These are phyloP conservation scores for Tenodera sinensis DNA, from an alignment of 2,888 invertebrate species.

Conservation along the genomic window DNA sequence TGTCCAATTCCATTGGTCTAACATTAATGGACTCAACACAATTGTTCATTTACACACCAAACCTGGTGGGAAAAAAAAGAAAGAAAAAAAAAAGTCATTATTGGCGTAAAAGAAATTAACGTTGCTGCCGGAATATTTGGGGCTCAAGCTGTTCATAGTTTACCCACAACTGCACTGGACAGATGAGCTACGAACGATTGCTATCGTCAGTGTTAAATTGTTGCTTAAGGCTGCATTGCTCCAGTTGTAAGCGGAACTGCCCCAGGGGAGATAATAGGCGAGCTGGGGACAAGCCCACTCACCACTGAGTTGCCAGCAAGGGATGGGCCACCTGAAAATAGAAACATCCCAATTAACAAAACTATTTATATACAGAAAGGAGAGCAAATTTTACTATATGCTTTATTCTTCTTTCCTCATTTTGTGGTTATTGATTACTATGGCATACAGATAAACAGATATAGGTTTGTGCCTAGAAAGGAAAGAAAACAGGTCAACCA, in stretches of 20 bases:
- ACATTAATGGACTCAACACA: slow-evolving; percentile 15
- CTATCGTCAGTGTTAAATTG: slow-evolving; percentile 25
- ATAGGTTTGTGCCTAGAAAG: too few relatives aligned
- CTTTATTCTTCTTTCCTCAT: too few relatives aligned
- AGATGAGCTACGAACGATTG: slow-evolving; percentile 21
- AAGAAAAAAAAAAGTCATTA: neutral
- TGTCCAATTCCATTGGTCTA: slow-evolving; percentile 16
- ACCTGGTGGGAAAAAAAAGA: neutral
- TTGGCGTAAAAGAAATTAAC: slow-evolving; percentile 11
- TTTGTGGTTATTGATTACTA: too few relatives aligned
- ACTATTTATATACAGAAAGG: neutral
- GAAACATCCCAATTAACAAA: neutral
- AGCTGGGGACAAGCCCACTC: slow-evolving; percentile 27
- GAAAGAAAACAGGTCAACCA: too few relatives aligned
- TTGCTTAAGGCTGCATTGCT: slow-evolving; percentile 27
- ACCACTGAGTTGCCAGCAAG: slow-evolving; percentile 29
- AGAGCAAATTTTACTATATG: neutral
- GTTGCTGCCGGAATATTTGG: slow-evolving; percentile 10
- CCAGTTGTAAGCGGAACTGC: slow-evolving; percentile 25
- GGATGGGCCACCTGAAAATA: slow-evolving; percentile 24
- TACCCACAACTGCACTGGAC: slow-evolving; percentile 18
- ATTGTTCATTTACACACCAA: slow-evolving; percentile 16
- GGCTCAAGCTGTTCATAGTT: slow-evolving; percentile 15
- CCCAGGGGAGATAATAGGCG: slow-evolving; percentile 30
- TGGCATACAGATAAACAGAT: too few relatives aligned